These are phyloP conservation scores for Drosophila monieri DNA, from an alignment of 2,888 invertebrate genomes.

Conservation along the genomic window DNA sequence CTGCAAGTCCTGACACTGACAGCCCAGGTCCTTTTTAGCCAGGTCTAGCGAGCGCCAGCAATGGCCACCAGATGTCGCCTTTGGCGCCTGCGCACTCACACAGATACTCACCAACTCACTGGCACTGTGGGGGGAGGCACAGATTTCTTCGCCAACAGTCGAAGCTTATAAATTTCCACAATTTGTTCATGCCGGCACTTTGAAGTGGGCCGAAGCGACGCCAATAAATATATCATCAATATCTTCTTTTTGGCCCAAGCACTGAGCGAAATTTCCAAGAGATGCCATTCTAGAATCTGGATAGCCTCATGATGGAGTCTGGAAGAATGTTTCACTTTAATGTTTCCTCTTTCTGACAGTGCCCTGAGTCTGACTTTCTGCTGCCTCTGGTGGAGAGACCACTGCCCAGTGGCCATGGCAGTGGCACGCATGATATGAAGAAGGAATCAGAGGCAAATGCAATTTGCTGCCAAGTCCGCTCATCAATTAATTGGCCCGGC, in stretches of 20 bases:
- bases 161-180: constrained; percentile 60
- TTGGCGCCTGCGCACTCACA: constrained; percentile 45
- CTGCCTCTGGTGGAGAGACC: constrained; percentile 20
- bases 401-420: constrained; percentile 52
- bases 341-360: constrained; percentile 6
- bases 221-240: constrained; percentile 71
- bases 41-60: constrained; percentile 12
- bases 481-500: constrained; percentile 71
- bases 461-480: constrained; percentile 64
- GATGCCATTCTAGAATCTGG: background rate
- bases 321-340: no score
- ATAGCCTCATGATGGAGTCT: no score
- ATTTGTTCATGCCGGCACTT: constrained; percentile 61
- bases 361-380: constrained; percentile 35
- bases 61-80: constrained; percentile 67
- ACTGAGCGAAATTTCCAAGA: constrained; percentile 14
- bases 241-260: constrained; percentile 35
- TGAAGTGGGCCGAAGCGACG: constrained; percentile 58
- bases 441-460: constrained; percentile 45
- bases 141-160: constrained; percentile 11
- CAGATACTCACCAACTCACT: background rate
- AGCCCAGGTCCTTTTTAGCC: constrained; percentile 49
- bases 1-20: constrained; percentile 34
- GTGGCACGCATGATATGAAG: constrained; percentile 43
- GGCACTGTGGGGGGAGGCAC: background rate